Evolutionary conservation across 2,797 vertebrate species (phyloP), one percentile per base, ranked within the genome.

Genomic region (Epinephelus coioides): DNA sequence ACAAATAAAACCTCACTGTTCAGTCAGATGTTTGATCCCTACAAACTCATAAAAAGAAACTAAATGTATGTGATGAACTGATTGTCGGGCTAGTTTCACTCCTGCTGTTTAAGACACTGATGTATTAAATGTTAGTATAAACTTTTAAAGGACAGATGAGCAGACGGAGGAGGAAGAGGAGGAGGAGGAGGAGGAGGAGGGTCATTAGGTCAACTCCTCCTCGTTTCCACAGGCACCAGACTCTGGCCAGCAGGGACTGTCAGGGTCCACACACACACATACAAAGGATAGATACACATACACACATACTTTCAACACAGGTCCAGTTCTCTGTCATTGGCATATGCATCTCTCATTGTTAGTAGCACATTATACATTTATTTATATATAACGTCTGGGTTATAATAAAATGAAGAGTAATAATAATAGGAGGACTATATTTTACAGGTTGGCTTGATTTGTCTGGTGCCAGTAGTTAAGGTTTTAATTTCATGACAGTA

Each of bases 351-450:
- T 79, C 59, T 84, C 64, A 73, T 84, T 84, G 92, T 94, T 95
- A 94, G 92, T 92, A 94, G 86, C 71, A 89, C 71, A 86, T 89
- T 65, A 83, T 76, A 86, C 76, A 69, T 54, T 78, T 34, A 34
- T 34, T 78, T 34, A 34, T 34, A 34, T 64, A 55, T 85, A 83
- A 85, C 82, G 85, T 88, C 69, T 82, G 84, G 46, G 69, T 88
- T 91, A 94, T 74, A 87, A 83, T 82, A 85, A 87, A 61, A 75
- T 61, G 46, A 72, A n/a, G 66, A 89, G 79, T 86, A 83, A 76
- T 69, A 83, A 89, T 27, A 70, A 60, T 18, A 83, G 76, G 57
- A 73, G 67, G 62, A 76, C 27, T 82, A 87, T 68, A 83, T 79
- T 83, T 89, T 88, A 93, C 89, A 91, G 64, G 80, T 71, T 8